Conservation (phyloP, 1,140 invertebrate species). For the Heliconius melpomene region DNA sequence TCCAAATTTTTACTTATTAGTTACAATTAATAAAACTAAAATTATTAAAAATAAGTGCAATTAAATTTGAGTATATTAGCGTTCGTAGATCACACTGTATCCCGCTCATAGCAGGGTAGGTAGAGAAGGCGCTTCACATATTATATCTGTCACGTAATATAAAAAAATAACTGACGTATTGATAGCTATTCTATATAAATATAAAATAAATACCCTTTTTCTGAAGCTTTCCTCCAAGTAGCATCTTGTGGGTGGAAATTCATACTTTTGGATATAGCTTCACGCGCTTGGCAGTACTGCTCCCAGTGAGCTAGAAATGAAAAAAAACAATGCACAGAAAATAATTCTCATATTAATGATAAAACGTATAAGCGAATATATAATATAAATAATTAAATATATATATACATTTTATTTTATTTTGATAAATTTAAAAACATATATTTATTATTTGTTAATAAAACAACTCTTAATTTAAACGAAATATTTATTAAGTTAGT, state of each 20-base stretch:
- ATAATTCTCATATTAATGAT: neutral
- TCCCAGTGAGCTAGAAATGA: slow-evolving; percentile 53
- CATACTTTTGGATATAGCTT: slow-evolving; percentile 54
- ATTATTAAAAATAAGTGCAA: no score
- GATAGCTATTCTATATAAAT: no score
- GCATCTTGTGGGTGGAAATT: slow-evolving; percentile 45
- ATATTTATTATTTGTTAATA: neutral
- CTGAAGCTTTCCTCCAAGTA: slow-evolving; percentile 45
- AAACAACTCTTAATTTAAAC: neutral
- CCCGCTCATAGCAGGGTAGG: no score
- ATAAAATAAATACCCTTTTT: slow-evolving; percentile 44
- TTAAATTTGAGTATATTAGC: no score
- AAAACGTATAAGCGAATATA: neutral
- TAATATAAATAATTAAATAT: neutral
- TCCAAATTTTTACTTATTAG: no score
- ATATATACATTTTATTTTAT: neutral
- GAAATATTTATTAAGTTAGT: slow-evolving; percentile 1
- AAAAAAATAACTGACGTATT: no score
- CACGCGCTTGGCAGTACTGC: slow-evolving; percentile 59
- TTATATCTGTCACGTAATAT: no score
- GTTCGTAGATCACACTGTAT: no score
- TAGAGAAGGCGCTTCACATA: no score
- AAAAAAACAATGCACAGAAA: slow-evolving; percentile 4
- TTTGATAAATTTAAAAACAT: neutral
- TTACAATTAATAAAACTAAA: no score